phyloP scores from a whole-genome alignment of 2,113 vertebrate species.

The Rynchops niger region DNA sequence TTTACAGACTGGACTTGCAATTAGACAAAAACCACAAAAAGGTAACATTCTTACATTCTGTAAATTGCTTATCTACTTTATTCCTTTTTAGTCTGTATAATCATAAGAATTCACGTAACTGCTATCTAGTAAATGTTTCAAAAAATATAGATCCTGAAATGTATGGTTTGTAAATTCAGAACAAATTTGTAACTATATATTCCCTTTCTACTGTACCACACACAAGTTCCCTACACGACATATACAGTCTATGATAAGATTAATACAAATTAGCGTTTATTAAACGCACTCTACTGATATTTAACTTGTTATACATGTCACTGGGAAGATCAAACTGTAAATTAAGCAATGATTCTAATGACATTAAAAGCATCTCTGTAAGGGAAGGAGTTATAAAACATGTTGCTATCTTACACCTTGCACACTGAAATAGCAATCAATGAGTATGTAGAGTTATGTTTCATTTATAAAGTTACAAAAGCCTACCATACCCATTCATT shows the following conservation, averaged over 20 bases:
- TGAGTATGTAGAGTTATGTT: background rate
- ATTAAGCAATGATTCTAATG: slow-evolving; percentile 15
- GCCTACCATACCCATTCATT: background rate
- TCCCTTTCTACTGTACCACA: background rate
- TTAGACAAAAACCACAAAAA: background rate
- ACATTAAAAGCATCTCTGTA: background rate
- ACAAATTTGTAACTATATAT: background rate
- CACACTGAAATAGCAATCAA: background rate
- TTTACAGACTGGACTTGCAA: background rate
- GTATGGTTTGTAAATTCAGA: background rate
- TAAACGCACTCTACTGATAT: slow-evolving; percentile 27
- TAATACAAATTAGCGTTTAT: slow-evolving; percentile 38
- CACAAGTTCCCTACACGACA: background rate
- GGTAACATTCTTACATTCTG: background rate
- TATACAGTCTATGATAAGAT: background rate
- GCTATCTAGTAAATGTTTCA: background rate
- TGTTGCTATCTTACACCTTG: background rate
- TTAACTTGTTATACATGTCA: slow-evolving; percentile 20
- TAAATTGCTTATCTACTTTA: background rate
- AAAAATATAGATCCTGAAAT: background rate
- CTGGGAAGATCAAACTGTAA: slow-evolving; percentile 32
- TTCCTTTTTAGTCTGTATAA: background rate
- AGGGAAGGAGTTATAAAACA: background rate
- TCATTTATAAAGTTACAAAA: slow-evolving; percentile 11
- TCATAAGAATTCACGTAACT: background rate